phyloP scores from a whole-genome alignment of 1,140 invertebrate genomes.

The Bombus impatiens region DNA sequence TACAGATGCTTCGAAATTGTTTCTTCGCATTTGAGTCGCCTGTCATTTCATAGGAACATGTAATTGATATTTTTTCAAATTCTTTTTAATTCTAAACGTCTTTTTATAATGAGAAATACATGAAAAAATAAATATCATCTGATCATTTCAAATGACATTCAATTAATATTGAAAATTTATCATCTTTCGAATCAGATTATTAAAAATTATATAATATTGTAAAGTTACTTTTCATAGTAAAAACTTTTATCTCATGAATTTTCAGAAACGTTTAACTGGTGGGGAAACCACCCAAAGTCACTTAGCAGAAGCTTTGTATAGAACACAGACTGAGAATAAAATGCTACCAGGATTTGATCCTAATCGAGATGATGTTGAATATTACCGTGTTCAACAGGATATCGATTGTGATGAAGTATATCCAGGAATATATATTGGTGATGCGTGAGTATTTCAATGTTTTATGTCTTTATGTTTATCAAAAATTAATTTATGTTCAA shows the following conservation, averaged over 20 bases:
- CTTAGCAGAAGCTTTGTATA: conserved; percentile 78
- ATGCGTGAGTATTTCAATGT: conserved; percentile 84
- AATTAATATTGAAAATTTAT: background rate
- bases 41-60: conserved; percentile 42
- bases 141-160: conserved; percentile 7
- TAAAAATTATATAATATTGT: conserved; percentile 13
- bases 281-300: conserved; percentile 80
- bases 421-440: conserved; percentile 89
- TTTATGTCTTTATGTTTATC: conserved; percentile 8
- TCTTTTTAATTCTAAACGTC: no score
- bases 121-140: background rate
- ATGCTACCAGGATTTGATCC: conserved; percentile 80
- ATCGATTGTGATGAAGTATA: conserved; percentile 90
- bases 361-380: conserved; percentile 72
- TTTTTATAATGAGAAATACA: background rate
- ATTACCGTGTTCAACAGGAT: conserved; percentile 72
- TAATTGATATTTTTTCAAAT: no score
- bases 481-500: background rate
- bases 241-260: conserved; percentile 61
- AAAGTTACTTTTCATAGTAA: background rate
- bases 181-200: background rate
- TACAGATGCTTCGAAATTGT: background rate
- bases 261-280: conserved; percentile 60
- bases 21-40: conserved; percentile 3
- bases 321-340: conserved; percentile 79